Conservation (phyloP, 2,113 vertebrate species). For the Sander lucioperca region DNA sequence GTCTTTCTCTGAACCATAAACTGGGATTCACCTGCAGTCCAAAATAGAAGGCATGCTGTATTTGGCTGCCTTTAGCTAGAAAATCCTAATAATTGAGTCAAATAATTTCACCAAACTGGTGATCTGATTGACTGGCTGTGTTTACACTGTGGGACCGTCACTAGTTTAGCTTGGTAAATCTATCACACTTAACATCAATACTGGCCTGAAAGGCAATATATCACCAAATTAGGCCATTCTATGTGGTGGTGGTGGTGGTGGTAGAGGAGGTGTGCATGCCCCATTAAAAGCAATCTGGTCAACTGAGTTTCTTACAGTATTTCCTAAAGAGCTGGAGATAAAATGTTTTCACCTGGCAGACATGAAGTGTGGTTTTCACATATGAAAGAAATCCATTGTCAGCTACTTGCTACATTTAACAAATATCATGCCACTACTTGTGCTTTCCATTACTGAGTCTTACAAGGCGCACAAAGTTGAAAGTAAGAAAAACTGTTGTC, state of each 20-base stretch:
- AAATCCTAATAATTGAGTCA: constrained; percentile 5
- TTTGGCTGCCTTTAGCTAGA: constrained; percentile 1
- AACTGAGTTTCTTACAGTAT: not conserved
- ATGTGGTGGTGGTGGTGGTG: constrained; percentile 4
- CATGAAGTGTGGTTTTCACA: not conserved
- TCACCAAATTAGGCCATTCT: constrained; percentile 31
- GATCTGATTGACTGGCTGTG: constrained; percentile 5
- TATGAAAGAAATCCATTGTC: not conserved
- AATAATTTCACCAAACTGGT: constrained; percentile 4
- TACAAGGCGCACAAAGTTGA: not conserved
- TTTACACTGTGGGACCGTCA: constrained; percentile 21
- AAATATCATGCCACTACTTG: not conserved
- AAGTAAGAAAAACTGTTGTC: not conserved
- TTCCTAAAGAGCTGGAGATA: not conserved
- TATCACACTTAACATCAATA: constrained; percentile 54
- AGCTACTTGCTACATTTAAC: not conserved
- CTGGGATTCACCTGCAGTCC: not conserved
- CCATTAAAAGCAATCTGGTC: not conserved
- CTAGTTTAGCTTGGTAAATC: constrained; percentile 26
- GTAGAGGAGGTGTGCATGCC: not conserved
- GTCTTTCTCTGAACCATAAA: not conserved
- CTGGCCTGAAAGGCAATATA: constrained; percentile 39
- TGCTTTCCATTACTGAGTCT: not conserved
- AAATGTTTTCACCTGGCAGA: not conserved
- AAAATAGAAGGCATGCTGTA: not conserved